Conservation (phyloP, 2,113 vertebrate species). For the Crotalus helleri region DNA sequence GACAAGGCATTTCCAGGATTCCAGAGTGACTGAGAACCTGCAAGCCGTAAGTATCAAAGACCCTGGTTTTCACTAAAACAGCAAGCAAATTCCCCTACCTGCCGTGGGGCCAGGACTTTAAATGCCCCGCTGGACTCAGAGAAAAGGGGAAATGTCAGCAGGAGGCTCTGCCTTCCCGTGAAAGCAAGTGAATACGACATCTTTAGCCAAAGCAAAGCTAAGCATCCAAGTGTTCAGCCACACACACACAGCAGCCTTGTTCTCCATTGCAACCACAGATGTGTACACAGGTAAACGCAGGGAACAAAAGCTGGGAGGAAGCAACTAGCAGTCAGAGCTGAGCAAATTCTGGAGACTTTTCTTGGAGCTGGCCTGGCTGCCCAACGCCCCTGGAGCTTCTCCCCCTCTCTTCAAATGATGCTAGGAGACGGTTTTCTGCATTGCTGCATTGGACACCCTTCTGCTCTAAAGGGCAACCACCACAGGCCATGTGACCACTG, state of each 20-base stretch:
- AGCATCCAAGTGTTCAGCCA: not conserved
- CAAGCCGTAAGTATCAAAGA: not conserved
- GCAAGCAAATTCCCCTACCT: accelerated
- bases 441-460: not conserved
- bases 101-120: not conserved
- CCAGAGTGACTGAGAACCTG: not conserved
- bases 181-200: accelerated
- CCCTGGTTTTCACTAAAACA: not conserved
- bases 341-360: not conserved
- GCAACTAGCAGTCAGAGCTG: not conserved
- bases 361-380: not conserved
- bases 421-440: too few species aligned
- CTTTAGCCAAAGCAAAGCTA: conserved; percentile 8
- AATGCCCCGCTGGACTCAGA: not conserved
- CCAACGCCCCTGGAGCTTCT: not conserved
- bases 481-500: not conserved
- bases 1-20: not conserved
- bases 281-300: not conserved
- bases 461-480: not conserved
- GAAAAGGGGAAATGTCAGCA: not conserved
- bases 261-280: conserved; percentile 33
- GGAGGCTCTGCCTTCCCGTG: conserved; percentile 20
- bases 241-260: not conserved
- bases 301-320: not conserved
- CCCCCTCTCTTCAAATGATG: too few species aligned